Evolutionary conservation across 2,113 vertebrate species (phyloP), one percentile per base, ranked within the genome.

Genomic region (Pseudorectes ferrugineus): DNA sequence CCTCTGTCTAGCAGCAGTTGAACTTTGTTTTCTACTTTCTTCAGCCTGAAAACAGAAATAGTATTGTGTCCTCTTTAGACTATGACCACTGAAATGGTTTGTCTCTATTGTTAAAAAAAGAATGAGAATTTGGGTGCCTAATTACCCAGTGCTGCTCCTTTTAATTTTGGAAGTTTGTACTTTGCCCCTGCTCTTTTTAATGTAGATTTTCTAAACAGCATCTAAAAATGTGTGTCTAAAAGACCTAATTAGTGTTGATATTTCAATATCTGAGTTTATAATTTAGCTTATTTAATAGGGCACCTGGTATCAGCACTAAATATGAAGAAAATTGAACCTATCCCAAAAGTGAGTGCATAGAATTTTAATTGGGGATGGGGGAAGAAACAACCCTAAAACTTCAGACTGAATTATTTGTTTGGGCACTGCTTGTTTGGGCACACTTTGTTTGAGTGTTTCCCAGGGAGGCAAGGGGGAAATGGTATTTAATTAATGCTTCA

Each of bases 161-260:
- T 62, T 83, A 82, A 79, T 42, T 54, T 40, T 89, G 31, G 33
- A 85, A 59, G 82, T 90, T 94, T 28, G 17, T 88, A 40, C 46
- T 71, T 66, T 92, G 62, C 24, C 55, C 71, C n/a, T 20, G 12
- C 26, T 65, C 28, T n/a, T 86, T 68, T 89, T 85, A 42, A 62
- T 62, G 58, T 70, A 46, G 68, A 31, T 78, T 93, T 96, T 79
- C 42, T 73, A 79, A 92, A 54, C 54, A 58, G 14, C 36, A 35
- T 70, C 62, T 79, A 61, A 82, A 91, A 82, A 38, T 24, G 6
- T 62, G 38, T 75, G 42, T 58, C 46, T 90, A 8, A 54, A 80
- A 85, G 75, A 85, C 35, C 62, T 80, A 88, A 85, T 89, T 72
- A 91, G 24, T 79, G 62, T 85, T 92, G 92, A 42, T 93, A 85